phyloP scores from a whole-genome alignment of 2,888 invertebrate species.

The Phalera bucephala region DNA sequence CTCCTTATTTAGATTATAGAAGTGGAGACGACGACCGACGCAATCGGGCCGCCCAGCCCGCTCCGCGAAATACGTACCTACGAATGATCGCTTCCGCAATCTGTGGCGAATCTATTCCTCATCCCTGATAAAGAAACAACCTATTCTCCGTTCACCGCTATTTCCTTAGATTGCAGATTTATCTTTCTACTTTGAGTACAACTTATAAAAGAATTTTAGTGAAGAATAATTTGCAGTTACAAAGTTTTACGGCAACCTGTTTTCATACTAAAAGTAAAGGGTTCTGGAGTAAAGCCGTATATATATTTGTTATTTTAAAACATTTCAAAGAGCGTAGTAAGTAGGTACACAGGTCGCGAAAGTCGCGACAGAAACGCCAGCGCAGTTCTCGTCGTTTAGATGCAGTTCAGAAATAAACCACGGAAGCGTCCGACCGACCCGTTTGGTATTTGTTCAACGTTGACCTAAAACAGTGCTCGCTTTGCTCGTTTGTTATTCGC shows the following conservation, averaged over 20 bases:
- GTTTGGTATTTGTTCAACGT: slow-evolving; percentile 83
- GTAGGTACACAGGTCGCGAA: slow-evolving; percentile 55
- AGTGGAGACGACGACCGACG: slow-evolving; percentile 73
- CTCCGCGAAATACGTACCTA: slow-evolving; percentile 69
- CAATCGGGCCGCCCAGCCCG: slow-evolving; percentile 56
- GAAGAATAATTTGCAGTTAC: no score
- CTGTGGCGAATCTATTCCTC: slow-evolving; percentile 44
- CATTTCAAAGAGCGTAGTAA: no score
- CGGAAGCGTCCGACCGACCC: slow-evolving; percentile 81
- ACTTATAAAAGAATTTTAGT: no score
- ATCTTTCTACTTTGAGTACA: no score
- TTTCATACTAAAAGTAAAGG: no score
- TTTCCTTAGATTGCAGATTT: no score
- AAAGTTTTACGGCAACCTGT: no score
- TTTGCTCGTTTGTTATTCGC: slow-evolving; percentile 81
- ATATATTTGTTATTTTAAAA: no score
- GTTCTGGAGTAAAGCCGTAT: no score
- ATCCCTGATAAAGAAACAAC: slow-evolving; percentile 19
- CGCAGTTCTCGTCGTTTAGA: slow-evolving; percentile 66
- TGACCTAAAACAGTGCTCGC: slow-evolving; percentile 82
- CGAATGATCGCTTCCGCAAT: slow-evolving; percentile 71
- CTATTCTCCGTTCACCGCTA: no score
- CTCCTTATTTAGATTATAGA: slow-evolving; percentile 82
- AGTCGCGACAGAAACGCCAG: slow-evolving; percentile 54
- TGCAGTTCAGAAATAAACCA: slow-evolving; percentile 79